Base-by-base conservation (phyloP, 2,888 invertebrate species). In the Apotomis betuletana region DNA sequence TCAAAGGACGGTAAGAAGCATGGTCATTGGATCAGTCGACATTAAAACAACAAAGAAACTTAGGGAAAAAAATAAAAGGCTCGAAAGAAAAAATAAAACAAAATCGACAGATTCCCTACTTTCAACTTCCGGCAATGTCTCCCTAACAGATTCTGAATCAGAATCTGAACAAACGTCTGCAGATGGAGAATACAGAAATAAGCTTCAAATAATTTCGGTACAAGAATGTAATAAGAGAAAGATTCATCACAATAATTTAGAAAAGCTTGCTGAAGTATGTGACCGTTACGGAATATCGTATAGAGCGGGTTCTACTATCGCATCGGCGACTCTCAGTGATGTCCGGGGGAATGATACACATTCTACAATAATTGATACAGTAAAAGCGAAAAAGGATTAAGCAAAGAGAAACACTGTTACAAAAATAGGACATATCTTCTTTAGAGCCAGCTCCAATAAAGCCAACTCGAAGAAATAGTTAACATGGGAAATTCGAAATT, bases 21-120 rank as follows among this genome's bases (percentile, higher is more conserved):
- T 54, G 54, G 54, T 13, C 13, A 54, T 54, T 15, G 38, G 41
- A 6, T 41, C 41, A 41, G 1, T 41, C 6, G 41, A 41, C 6
- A 41, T 59, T n/a, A 59, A 59, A 59, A 59, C 58, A 36, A 58
- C 57, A 36, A 58, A 58, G 12, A 58, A 58, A 38, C 58, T 41
- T 5, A n/a, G 6, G 58, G 2, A 41, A 59, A 59, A 13, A 59
- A n/a, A n/a, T 41, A 38, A 10, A 59, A 41, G 58, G 8, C 58
- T 38, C 5, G 5, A 58, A 6, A 41, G 6, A 6, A 5, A 44
- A 60, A 60, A 52, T n/a, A 52, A 52, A 52, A 13, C 52, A n/a
- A 52, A 4, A 13, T 52, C 13, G 12, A 5, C 52, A 52, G 52
- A 52, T 52, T 52, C 52, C 4, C 52, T 13, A 52, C 52, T 15